Evolutionary conservation across 2,113 vertebrate species (phyloP).

Genomic region (Gavialis gangeticus): DNA sequence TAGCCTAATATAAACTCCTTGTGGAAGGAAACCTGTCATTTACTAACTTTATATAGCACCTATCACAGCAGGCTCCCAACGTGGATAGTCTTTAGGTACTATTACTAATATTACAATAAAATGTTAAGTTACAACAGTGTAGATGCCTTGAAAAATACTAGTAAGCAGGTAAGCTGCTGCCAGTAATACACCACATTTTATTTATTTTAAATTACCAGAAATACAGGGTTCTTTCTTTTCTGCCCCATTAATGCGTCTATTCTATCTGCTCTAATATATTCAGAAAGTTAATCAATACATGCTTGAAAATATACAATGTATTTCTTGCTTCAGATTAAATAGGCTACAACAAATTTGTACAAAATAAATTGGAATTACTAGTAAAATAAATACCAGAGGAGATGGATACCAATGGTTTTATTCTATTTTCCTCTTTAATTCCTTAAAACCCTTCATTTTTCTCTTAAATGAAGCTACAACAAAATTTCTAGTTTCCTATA

Average conservation of each 20-base stretch:
- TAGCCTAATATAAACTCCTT: background rate
- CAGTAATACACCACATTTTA: accelerated
- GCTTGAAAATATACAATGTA: background rate
- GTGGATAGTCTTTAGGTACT: background rate
- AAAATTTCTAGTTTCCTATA: background rate
- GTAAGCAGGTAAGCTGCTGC: background rate
- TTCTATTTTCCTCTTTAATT: background rate
- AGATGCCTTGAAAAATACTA: background rate
- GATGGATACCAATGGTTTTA: background rate
- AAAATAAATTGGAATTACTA: background rate
- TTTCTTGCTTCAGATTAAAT: background rate
- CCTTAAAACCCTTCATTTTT: accelerated
- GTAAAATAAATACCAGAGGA: background rate
- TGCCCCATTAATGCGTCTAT: background rate
- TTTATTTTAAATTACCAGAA: background rate
- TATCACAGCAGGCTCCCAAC: background rate
- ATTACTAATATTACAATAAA: background rate
- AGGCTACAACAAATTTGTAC: background rate
- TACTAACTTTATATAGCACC: background rate
- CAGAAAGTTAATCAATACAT: background rate
- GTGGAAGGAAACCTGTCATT: background rate
- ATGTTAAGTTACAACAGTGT: background rate
- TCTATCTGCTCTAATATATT: background rate
- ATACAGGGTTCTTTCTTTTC: background rate
- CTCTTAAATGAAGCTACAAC: background rate